Conservation (phyloP, 2,888 invertebrate species). For the Nephrotoma appendiculata region DNA sequence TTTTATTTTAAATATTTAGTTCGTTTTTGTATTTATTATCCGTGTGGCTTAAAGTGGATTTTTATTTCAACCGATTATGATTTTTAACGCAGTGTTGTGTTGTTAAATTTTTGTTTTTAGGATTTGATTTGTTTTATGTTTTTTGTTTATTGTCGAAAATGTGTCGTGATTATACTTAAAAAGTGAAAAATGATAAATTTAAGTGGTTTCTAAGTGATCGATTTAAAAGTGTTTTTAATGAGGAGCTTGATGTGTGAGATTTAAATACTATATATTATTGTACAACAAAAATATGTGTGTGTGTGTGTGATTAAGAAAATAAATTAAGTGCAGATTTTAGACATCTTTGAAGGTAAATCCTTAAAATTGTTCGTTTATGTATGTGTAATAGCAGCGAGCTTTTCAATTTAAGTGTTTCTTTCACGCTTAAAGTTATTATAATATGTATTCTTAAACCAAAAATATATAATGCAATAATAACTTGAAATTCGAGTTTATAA, state of each 20-base stretch:
- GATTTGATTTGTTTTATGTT: background rate
- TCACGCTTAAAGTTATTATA: background rate
- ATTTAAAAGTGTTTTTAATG: background rate
- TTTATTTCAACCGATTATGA: background rate
- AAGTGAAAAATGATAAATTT: background rate
- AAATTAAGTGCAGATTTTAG: background rate
- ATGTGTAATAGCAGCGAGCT: background rate
- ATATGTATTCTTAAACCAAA: background rate
- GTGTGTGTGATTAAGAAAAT: background rate
- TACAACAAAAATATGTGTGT: background rate
- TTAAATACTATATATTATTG: background rate
- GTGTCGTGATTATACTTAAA: background rate
- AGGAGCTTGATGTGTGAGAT: background rate
- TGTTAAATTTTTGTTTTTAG: background rate
- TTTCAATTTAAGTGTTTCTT: background rate
- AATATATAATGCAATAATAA: background rate
- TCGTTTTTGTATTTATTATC: background rate
- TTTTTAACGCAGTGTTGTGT: background rate
- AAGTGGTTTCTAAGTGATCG: background rate
- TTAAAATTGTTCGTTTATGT: background rate
- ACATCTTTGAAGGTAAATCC: background rate
- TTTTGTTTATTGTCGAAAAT: background rate
- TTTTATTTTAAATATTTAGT: background rate
- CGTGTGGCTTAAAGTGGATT: background rate
- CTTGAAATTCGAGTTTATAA: background rate